Evolutionary conservation across 2,888 invertebrate species (phyloP).

Genomic region (Yponomeuta cagnagella): DNA sequence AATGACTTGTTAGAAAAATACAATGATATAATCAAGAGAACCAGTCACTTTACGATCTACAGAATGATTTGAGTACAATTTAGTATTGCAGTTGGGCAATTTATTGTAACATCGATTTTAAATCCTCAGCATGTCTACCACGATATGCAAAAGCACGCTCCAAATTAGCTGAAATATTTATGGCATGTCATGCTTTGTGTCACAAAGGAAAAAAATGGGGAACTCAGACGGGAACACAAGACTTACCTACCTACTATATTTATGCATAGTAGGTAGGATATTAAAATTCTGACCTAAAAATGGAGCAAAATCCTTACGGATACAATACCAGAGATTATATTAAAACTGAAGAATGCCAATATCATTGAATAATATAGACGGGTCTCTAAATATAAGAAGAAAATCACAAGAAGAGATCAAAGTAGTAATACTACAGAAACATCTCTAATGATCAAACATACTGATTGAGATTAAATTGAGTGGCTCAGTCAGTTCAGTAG

Average conservation of each 20-base stretch:
- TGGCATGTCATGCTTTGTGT: background rate
- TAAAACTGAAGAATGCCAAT: too few species aligned
- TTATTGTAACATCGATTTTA: background rate
- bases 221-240: background rate
- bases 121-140: background rate
- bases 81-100: background rate
- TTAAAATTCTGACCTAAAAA: too few species aligned
- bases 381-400: background rate
- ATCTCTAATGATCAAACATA: background rate
- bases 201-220: background rate
- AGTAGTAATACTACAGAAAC: background rate
- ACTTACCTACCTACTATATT: background rate
- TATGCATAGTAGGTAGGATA: too few species aligned
- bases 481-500: conserved; percentile 27
- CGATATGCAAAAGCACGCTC: background rate
- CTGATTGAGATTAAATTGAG: conserved; percentile 26
- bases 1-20: background rate
- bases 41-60: background rate
- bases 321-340: too few species aligned
- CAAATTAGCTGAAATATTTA: background rate
- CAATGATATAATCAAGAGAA: background rate
- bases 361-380: too few species aligned
- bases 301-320: too few species aligned
- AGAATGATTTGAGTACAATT: background rate
- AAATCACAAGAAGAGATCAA: background rate